These are phyloP conservation scores for Sus cebifrons DNA, from an alignment of 2,797 vertebrate species.

Conservation along the genomic window DNA sequence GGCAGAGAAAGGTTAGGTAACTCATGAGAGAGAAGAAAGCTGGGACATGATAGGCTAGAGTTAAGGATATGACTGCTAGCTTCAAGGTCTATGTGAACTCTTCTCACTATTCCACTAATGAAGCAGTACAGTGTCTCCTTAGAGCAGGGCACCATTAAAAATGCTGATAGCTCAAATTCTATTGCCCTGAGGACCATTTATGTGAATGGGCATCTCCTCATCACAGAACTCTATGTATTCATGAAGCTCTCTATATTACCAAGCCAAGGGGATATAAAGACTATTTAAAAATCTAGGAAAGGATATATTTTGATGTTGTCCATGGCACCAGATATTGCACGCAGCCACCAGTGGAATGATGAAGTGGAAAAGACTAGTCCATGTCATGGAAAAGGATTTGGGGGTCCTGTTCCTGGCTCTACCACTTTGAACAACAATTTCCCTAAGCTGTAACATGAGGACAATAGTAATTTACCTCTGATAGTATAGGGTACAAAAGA, in stretches of 20 bases:
- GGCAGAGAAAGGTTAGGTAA: not conserved
- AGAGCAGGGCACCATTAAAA: not conserved
- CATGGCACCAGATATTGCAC: not conserved
- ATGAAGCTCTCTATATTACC: not conserved
- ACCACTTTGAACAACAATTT: not conserved
- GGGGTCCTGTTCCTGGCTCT: not conserved
- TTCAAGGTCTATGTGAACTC: not conserved
- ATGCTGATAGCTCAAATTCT: not conserved
- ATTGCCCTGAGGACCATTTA: not conserved
- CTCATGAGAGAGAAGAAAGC: not conserved
- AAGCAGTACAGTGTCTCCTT: not conserved
- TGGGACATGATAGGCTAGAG: not conserved
- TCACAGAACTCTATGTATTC: not conserved
- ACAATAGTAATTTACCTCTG: not conserved
- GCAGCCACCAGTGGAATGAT: not conserved
- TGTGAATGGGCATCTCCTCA: not conserved
- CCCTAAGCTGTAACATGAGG: not conserved
- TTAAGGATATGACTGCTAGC: not conserved
- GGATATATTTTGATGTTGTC: not conserved
- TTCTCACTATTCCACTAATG: not conserved
- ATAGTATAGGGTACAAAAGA: conserved; percentile 28
- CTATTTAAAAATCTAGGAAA: not conserved
- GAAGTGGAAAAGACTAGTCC: not conserved
- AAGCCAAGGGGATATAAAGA: not conserved
- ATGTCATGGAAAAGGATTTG: not conserved